These are phyloP conservation scores for Drosophila kuntzei DNA, from an alignment of 2,888 invertebrate species.

Conservation along the genomic window DNA sequence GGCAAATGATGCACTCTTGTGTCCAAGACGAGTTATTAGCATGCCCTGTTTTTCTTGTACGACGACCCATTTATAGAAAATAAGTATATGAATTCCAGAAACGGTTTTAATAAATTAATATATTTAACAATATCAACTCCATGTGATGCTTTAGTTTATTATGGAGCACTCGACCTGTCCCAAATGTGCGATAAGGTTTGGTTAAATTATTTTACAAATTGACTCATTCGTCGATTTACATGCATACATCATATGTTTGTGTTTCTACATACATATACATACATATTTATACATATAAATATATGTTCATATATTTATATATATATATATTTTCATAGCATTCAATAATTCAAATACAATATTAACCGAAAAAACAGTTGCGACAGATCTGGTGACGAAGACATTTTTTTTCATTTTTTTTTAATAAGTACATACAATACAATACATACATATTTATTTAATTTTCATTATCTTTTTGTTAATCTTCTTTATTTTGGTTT, in stretches of 20 bases:
- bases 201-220: conserved; percentile 64
- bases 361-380: conserved; percentile 41
- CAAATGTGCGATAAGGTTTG: conserved; percentile 63
- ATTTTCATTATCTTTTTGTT: conserved; percentile 2
- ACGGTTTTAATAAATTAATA: conserved; percentile 44
- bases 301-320: neutral
- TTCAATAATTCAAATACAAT: conserved; percentile 30
- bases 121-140: conserved; percentile 62
- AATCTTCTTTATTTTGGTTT: conserved; percentile 2
- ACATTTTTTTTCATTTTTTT: conserved; percentile 30
- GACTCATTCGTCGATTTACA: conserved; percentile 62
- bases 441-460: conserved; percentile 46
- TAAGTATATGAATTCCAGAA: conserved; percentile 13
- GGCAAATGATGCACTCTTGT: too few species aligned
- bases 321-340: conserved; percentile 26
- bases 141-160: conserved; percentile 57
- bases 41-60: neutral
- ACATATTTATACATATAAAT: neutral
- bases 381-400: conserved; percentile 58
- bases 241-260: conserved; percentile 61
- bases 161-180: conserved; percentile 65
- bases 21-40: neutral
- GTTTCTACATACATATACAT: conserved; percentile 38
- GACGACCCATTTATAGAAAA: neutral
- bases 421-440: conserved; percentile 49